Evolutionary conservation across 2,888 invertebrate genomes (phyloP).

Genomic region (Mylabris sibirica): DNA sequence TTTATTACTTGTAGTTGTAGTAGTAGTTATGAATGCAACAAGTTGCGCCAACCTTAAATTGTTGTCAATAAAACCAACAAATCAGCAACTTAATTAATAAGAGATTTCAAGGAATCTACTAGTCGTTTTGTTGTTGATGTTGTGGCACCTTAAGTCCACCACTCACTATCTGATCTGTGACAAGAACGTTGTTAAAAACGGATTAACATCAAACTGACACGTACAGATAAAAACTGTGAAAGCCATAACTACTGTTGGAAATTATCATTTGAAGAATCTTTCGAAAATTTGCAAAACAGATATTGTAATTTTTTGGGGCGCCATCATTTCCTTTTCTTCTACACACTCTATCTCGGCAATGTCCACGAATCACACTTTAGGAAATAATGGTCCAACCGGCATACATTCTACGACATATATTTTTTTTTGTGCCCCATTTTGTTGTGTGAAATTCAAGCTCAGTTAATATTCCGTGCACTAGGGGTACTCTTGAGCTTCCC

Average conservation of each 20-base stretch:
- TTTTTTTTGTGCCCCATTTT: slow-evolving; percentile 30
- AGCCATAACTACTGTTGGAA: not conserved
- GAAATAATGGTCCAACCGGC: slow-evolving; percentile 23
- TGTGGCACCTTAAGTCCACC: not conserved
- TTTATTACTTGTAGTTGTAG: not conserved
- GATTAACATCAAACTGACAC: slow-evolving; percentile 6
- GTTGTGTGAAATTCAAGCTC: slow-evolving; percentile 55
- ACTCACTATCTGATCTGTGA: not conserved
- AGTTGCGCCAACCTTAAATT: slow-evolving; percentile 31
- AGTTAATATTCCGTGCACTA: slow-evolving; percentile 59
- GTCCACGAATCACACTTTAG: not conserved
- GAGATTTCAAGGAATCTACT: not conserved
- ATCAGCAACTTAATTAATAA: not conserved
- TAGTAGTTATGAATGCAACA: slow-evolving; percentile 30
- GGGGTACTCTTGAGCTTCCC: slow-evolving; percentile 56
- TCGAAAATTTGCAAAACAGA: not conserved
- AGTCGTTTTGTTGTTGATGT: not conserved
- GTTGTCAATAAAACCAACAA: slow-evolving; percentile 13
- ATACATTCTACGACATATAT: slow-evolving; percentile 42
- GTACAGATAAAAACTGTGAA: not conserved
- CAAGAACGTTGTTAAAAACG: slow-evolving; percentile 8
- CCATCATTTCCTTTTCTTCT: not conserved
- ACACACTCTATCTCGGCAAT: not conserved
- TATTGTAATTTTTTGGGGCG: not conserved
- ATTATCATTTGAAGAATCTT: not conserved